phyloP scores from a whole-genome alignment of 2,113 vertebrate genomes.

The Poeciliopsis turrubarensis region DNA sequence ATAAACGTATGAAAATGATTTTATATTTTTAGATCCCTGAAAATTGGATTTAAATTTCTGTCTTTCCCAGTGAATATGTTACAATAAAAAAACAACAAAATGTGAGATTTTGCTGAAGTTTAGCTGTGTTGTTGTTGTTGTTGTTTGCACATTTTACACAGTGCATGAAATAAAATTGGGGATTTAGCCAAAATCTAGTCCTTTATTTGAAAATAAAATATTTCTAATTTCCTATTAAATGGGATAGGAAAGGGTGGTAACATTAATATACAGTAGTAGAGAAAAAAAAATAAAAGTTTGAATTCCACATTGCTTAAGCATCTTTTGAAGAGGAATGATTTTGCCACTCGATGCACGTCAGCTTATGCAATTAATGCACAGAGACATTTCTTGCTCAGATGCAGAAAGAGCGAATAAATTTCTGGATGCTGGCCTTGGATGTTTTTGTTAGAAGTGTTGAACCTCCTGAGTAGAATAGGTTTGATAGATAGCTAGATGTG shows the following conservation, averaged over 20 bases:
- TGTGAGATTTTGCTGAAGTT: too few species aligned
- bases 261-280: too few species aligned
- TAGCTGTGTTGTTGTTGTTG: too few species aligned
- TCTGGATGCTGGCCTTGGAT: not conserved
- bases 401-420: not conserved
- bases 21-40: not conserved
- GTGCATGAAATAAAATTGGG: too few species aligned
- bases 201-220: too few species aligned
- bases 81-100: not conserved
- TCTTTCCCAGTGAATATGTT: not conserved
- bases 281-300: too few species aligned
- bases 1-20: not conserved
- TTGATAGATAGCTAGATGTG: not conserved
- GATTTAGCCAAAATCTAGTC: too few species aligned
- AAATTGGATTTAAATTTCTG: not conserved
- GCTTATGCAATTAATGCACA: not conserved
- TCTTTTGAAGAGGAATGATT: not conserved
- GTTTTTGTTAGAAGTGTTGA: not conserved
- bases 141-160: too few species aligned
- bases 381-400: not conserved
- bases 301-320: too few species aligned
- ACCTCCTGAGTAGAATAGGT: not conserved
- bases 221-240: too few species aligned
- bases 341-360: not conserved
- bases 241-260: too few species aligned